Conservation (phyloP, 2,113 vertebrate species). For the Amazona guildingii region DNA sequence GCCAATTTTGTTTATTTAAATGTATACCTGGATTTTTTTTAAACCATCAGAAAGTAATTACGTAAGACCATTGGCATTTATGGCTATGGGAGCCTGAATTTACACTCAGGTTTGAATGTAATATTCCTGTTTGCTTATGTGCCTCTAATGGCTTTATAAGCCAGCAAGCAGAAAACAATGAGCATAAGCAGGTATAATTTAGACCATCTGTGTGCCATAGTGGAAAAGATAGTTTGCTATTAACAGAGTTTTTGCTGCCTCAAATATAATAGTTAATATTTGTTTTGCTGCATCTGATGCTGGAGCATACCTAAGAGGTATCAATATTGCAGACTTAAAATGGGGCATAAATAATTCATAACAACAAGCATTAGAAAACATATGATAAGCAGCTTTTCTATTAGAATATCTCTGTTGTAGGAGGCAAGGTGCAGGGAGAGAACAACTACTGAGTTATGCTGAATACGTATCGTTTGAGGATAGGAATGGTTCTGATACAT, state of each 20-base stretch:
- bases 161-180: not conserved
- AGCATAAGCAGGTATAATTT: not conserved
- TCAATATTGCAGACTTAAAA: not conserved
- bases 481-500: not conserved
- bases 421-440: not conserved
- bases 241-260: not conserved
- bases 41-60: not conserved
- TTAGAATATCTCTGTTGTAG: not conserved
- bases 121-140: not conserved
- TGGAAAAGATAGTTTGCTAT: not conserved
- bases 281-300: not conserved
- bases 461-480: not conserved
- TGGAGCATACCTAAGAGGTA: not conserved
- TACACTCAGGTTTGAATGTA: not conserved
- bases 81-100: not conserved
- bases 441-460: not conserved
- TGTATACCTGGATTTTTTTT: not conserved
- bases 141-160: not conserved
- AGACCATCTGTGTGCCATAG: not conserved
- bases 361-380: slow-evolving; percentile 6
- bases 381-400: not conserved
- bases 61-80: not conserved
- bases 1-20: not conserved
- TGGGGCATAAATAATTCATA: slow-evolving; percentile 29
- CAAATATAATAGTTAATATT: slow-evolving; percentile 4